Base-by-base conservation (phyloP, 2,113 vertebrate species). In the Cyprinodon variegatus region DNA sequence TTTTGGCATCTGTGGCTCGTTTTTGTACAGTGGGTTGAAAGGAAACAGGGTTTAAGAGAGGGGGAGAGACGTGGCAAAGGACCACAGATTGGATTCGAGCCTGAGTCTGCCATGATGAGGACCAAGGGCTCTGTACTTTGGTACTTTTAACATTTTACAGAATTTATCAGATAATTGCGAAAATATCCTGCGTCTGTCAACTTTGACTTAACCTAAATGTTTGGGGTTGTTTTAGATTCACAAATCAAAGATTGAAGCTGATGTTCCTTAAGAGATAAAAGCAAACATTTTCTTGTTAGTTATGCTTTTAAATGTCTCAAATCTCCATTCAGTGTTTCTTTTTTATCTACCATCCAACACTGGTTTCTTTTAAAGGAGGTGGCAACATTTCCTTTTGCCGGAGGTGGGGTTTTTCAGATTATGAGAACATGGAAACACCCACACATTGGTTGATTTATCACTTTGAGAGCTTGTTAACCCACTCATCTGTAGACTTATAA, bases 391-490 rank as follows among this genome's bases (percentile, higher is more conserved):
- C 45, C 61, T 61, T 65, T 40, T 74, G 63, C 39, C 40, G 63
- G 57, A 61, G 59, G 45, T 65, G 64, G 57, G 61, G 60, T 66
- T 3, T 59, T 62, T 66, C 41, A 62, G 48, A 75, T 91, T 76
- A 88, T 82, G 76, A 66, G 75, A 83, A 77, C 70, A 68, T 57
- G 66, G 74, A 69, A 83, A 81, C 68, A n/a, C 86, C 87, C 81
- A 89, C 84, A 65, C 64, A 45, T 50, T 77, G 87, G 81, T 77
- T 77, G 77, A 68, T 59, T 90, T 86, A 90, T 91, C 84, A 87
- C 74, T 60, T 11, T 22, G 74, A 87, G 83, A 89, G 86, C 88
- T 89, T 87, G 90, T 86, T 85, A 90, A 89, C 86, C 83, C 87
- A 92, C 91, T 91, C 89, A 77, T 83, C 83, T 82, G 75, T 82